Evolutionary conservation across 2,888 invertebrate genomes (phyloP), one percentile per base, ranked within the genome.

Genomic region (Microchrysa polita): DNA sequence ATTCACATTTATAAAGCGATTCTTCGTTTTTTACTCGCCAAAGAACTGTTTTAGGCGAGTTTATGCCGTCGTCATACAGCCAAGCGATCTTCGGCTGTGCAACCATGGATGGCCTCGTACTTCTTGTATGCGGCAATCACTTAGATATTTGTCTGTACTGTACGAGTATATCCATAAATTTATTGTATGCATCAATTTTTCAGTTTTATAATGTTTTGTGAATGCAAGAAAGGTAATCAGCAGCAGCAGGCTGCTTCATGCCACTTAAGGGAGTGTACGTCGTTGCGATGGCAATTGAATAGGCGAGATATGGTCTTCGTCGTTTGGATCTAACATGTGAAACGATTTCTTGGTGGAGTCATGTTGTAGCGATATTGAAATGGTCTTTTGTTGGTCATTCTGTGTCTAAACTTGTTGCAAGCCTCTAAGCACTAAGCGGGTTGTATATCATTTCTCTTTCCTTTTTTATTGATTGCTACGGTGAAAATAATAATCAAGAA

Each of bases 401-500:
- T 34, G 7, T 5, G 27, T 34, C 52, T 18, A 48, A 65, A 65
- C 65, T 22, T 48, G 65, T 65, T 65, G 44, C 22, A 22, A 20
- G 18, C 16, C 22, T 1, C 5, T 44, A 20, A 12, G 65, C 27
- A n/a, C 27, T 5, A 34, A 34, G 27, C 27, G 27, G 27, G 27
- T 55, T 20, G 16, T 65, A 18, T 20, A 65, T 65, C 65, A 65
- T 34, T 7, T 34, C 27, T 34, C n/a, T n/a, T n/a, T n/a, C n/a
- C n/a, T n/a, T 63, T 65, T 48, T 22, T 48, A 65, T 65, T 65
- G 65, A 65, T 65, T 22, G 7, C 27, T 65, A 4, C 16, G 16
- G 65, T 48, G 65, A 65, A 65, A 65, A 65, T 65, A 65, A 65
- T 65, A 44, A 48, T 48, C 44, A 44, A 65, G 65, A 48, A 65